Percentiles rank a stretch among this genome's conserved stretches.
Conservation (phyloP, 1,140 invertebrate species). For the Papilio polyxenes region DNA sequence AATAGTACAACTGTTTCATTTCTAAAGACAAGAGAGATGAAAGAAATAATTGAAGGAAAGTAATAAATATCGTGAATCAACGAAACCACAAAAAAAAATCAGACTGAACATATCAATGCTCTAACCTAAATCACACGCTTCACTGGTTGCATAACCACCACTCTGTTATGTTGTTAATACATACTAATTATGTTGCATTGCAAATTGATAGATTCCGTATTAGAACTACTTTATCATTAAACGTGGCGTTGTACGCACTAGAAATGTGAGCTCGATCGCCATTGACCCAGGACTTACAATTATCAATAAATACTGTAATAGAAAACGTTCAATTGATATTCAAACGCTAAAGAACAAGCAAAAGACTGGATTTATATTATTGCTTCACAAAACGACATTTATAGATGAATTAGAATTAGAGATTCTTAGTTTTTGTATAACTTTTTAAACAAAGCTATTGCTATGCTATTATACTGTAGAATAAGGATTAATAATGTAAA, state of each 20-base stretch:
- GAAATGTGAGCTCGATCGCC: background rate
- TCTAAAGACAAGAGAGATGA: no score
- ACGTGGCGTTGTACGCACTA: constrained; percentile 1
- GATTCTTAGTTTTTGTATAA: no score
- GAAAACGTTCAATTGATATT: constrained; percentile 8
- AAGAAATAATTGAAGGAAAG: no score
- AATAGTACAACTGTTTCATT: no score
- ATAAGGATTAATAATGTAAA: no score
- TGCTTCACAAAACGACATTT: background rate
- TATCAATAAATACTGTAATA: constrained; percentile 6
- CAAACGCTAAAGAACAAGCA: background rate
- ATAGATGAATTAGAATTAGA: no score
- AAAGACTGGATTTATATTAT: constrained; percentile 17
- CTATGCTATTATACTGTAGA: no score
- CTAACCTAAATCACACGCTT: background rate
- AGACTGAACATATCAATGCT: background rate
- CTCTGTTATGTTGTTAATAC: background rate
- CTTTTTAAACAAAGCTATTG: no score
- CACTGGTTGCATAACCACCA: constrained; percentile 2
- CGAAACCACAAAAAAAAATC: background rate
- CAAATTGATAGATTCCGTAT: background rate
- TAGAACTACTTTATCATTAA: background rate
- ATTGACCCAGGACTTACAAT: background rate
- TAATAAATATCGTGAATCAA: background rate
- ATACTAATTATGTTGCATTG: constrained; percentile 1